A percentile compares a stretch with the other conserved stretches of the same genome.
Conservation (phyloP, 1,140 invertebrate species). For the Asbolus verrucosus region DNA sequence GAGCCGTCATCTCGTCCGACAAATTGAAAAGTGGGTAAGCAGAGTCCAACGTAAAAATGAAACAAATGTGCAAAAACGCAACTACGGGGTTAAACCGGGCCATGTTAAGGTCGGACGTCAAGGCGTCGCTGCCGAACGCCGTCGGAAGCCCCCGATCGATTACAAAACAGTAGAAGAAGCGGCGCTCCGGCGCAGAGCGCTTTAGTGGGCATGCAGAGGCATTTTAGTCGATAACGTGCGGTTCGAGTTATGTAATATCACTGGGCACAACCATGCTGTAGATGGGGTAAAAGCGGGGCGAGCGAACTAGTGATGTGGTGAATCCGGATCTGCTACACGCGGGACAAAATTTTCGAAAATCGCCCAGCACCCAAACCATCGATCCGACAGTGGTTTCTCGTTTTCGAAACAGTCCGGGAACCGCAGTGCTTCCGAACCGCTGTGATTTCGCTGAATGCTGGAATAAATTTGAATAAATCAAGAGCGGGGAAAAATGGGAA, state of each 20-base stretch:
- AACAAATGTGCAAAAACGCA: background rate
- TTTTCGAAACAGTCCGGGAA: too few relatives aligned
- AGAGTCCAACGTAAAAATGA: background rate
- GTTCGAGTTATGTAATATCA: slow-evolving; percentile 31
- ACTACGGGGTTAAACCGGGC: background rate
- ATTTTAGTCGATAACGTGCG: slow-evolving; percentile 30
- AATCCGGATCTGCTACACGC: background rate
- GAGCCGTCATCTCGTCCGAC: too few relatives aligned
- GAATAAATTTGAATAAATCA: slow-evolving; percentile 8
- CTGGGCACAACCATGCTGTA: slow-evolving; percentile 20
- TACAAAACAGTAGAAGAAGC: slow-evolving; percentile 17
- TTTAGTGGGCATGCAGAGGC: slow-evolving; percentile 19
- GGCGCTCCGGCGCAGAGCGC: slow-evolving; percentile 24
- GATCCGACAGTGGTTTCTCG: too few relatives aligned
- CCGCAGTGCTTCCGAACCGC: background rate
- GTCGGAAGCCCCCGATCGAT: slow-evolving; percentile 9
- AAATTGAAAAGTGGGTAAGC: too few relatives aligned
- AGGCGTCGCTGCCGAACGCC: background rate
- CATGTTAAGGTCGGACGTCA: slow-evolving; percentile 16
- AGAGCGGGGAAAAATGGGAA: slow-evolving; percentile 59
- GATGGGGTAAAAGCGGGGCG: slow-evolving; percentile 7
- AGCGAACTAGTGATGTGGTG: background rate
- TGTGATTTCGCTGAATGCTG: slow-evolving; percentile 12
- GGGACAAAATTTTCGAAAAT: slow-evolving; percentile 5
- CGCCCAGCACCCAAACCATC: too few relatives aligned